Conservation (phyloP, 2,888 invertebrate genomes). For the Sesia apiformis region DNA sequence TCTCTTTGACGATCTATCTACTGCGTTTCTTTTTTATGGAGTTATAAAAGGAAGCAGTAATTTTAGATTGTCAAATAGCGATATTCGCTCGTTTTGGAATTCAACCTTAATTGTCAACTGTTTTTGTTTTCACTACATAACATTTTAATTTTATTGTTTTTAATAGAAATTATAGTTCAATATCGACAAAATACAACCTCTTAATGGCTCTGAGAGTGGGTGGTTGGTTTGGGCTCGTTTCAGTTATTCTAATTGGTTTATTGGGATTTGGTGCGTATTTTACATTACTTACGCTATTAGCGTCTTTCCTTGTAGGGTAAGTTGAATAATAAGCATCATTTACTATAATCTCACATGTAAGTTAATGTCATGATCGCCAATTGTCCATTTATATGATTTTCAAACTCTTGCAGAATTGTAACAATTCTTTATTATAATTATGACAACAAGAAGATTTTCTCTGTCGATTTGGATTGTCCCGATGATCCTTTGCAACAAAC, state of each 20-base stretch:
- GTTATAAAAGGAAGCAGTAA: no score
- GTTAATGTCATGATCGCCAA: neutral
- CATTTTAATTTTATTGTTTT: no score
- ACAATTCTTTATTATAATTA: conserved; percentile 56
- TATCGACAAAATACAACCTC: neutral
- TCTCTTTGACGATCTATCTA: no score
- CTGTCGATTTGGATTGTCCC: conserved; percentile 50
- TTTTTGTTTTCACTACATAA: no score
- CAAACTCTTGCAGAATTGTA: conserved; percentile 33
- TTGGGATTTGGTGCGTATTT: conserved; percentile 57
- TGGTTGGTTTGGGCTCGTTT: conserved; percentile 56
- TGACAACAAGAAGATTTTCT: conserved; percentile 52
- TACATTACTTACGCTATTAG: conserved; percentile 44
- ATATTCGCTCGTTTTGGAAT: no score
- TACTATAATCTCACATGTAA: neutral
- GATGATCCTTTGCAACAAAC: conserved; percentile 64
- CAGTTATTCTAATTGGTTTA: conserved; percentile 51
- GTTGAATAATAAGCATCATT: conserved; percentile 14
- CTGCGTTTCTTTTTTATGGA: no score
- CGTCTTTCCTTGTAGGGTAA: conserved; percentile 62
- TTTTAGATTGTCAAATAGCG: no score
- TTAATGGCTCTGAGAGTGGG: conserved; percentile 14
- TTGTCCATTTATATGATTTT: neutral
- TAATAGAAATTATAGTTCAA: no score
- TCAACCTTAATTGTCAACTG: no score